Base-by-base conservation (phyloP, 1,140 invertebrate species). In the Gonioctena quinquepunctata region DNA sequence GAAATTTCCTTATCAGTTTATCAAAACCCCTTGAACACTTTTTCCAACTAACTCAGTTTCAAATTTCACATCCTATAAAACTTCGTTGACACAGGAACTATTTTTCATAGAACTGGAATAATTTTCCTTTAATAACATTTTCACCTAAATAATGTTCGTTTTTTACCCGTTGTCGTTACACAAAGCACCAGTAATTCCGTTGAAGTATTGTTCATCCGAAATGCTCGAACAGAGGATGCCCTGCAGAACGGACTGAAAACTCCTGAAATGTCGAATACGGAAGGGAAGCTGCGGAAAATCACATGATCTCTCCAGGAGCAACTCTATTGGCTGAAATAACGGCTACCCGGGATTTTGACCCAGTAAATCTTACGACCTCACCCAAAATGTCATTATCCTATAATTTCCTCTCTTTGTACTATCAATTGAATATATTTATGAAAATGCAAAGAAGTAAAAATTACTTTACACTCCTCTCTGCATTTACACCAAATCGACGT, bases 281-380 rank as follows among this genome's bases (percentile, higher is more conserved):
- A 71, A 75, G 76, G 80, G 81, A 81, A 80, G 79, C 81, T 81
- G 80, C 79, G 76, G 68, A 66, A 28, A 28, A 66, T 78, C 80
- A 83, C 77, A 80, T 82, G 81, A 71, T 60, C 57, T 48, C 42
- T 26, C 52, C 8, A 61, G 27, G 13, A 67, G 66, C 69, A 28
- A 21, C 68, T 62, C 56, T 48, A 80, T 81, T 81, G 79, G 79
- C 69, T 62, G 59, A 62, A 33, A 62, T 28, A 61, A 57, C 68
- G 68, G 70, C 73, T 73, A 74, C 81, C 82, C 82, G 80, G 82
- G 82, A 81, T 80, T 77, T 77, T 80, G 82, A 82, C 82, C 82
- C 75, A 83, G 77, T 83, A 72, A 83, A 79, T 81, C 76, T 78
- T 50, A 73, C 77, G 76, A 80, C 79, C 77, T 80, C 80, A 71